These are phyloP conservation scores for Isaurus tuberculatus DNA, from an alignment of 92 coral and sea anemone genomes.

Conservation along the genomic window DNA sequence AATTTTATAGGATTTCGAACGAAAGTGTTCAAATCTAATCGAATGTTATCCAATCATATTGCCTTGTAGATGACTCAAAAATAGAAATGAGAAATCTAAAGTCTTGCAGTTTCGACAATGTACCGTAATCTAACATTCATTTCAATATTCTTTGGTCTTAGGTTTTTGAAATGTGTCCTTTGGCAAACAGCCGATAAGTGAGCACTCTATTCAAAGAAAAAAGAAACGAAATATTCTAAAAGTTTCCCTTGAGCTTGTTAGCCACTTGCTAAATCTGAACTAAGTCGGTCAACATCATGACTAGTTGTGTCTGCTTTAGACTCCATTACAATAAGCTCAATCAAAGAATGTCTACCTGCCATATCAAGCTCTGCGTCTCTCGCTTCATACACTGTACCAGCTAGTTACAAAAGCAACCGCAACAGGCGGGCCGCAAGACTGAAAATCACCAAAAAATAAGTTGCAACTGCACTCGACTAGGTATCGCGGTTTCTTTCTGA, in stretches of 20 bases:
- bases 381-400: neutral
- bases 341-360: slow-evolving; percentile 30
- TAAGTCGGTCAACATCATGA: neutral
- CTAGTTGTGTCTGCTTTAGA: slow-evolving; percentile 19
- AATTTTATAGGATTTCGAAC: neutral
- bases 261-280: neutral
- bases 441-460: slow-evolving; percentile 1
- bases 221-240: neutral
- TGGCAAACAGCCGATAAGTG: neutral
- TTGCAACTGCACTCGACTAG: slow-evolving; percentile 8
- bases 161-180: neutral
- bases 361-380: neutral
- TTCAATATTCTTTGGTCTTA: slow-evolving; percentile 26
- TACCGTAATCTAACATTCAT: neutral
- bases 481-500: slow-evolving; percentile 15
- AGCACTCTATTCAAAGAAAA: neutral
- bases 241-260: neutral
- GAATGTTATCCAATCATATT: neutral
- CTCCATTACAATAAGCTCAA: slow-evolving; percentile 9
- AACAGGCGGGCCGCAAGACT: slow-evolving; percentile 8
- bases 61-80: neutral
- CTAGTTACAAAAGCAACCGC: slow-evolving; percentile 7
- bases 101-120: slow-evolving; percentile 39
- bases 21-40: neutral
- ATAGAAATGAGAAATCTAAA: neutral